Conservation (phyloP, 37 sponge, comb jelly and placozoan species). For the Beroe forskalii region DNA sequence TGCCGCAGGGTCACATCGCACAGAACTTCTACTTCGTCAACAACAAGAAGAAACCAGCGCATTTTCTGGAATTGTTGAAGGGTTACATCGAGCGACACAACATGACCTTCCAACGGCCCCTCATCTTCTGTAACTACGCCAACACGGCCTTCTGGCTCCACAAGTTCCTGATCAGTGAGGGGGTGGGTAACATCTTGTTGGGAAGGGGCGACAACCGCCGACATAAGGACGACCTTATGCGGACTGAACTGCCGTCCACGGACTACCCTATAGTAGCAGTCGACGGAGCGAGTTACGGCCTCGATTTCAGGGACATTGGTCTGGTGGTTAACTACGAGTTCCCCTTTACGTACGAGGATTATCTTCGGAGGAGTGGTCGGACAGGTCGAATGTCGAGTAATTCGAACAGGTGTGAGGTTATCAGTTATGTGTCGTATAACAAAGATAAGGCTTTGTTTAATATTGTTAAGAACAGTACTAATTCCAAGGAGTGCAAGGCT, state of each 20-base stretch:
- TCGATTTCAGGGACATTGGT: constrained; percentile 24
- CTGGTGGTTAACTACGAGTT: constrained; percentile 55
- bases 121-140: constrained; percentile 48
- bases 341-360: constrained; percentile 47
- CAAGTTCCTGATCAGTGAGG: neutral
- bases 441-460: constrained; percentile 28
- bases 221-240: neutral
- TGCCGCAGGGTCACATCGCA: neutral
- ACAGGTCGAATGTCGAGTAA: constrained; percentile 32
- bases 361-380: neutral
- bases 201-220: neutral
- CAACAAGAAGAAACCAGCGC: constrained; percentile 1
- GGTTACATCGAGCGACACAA: neutral
- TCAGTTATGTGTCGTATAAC: constrained; percentile 5
- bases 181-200: neutral
- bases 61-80: neutral
- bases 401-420: neutral
- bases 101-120: neutral
- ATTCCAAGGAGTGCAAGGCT: neutral
- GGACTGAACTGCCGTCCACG: neutral
- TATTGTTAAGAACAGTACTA: constrained; percentile 1
- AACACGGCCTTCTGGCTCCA: constrained; percentile 24
- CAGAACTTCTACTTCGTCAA: constrained; percentile 40
- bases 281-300: neutral
- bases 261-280: constrained; percentile 9